These are phyloP conservation scores for Ceriagrion tenellum DNA, from an alignment of 2,888 invertebrate species.

Conservation along the genomic window DNA sequence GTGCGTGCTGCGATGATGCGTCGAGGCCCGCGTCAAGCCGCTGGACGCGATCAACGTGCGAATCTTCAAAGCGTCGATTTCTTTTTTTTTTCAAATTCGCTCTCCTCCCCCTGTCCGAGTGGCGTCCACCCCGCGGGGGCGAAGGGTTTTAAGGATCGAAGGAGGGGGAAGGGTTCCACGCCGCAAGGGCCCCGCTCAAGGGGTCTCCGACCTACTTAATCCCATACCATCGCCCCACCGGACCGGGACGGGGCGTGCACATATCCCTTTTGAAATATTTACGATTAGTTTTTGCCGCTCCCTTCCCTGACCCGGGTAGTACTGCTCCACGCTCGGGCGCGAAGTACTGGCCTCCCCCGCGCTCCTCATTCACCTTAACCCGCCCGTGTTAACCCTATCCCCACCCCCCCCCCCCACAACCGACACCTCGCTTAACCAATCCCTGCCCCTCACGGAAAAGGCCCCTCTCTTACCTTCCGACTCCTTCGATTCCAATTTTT, in stretches of 20 bases:
- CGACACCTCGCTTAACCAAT: background rate
- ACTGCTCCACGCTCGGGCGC: background rate
- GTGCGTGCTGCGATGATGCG: background rate
- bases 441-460: background rate
- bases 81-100: no score
- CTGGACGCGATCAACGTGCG: background rate
- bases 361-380: background rate
- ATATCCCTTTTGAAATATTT: constrained; percentile 1
- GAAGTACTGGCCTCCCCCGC: background rate
- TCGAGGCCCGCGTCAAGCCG: background rate
- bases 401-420: background rate
- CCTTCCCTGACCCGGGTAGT: background rate
- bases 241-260: background rate
- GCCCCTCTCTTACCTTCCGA: no score
- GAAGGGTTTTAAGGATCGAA: background rate
- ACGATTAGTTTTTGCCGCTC: background rate
- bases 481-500: background rate
- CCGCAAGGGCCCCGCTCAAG: background rate
- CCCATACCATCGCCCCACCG: background rate
- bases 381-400: background rate
- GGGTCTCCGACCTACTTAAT: constrained; percentile 31
- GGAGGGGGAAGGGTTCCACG: background rate
- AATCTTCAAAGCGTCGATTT: background rate
- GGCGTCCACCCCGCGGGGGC: background rate
- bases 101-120: no score